Conservation (phyloP, 2,113 vertebrate species). For the Anhinga rufa region DNA sequence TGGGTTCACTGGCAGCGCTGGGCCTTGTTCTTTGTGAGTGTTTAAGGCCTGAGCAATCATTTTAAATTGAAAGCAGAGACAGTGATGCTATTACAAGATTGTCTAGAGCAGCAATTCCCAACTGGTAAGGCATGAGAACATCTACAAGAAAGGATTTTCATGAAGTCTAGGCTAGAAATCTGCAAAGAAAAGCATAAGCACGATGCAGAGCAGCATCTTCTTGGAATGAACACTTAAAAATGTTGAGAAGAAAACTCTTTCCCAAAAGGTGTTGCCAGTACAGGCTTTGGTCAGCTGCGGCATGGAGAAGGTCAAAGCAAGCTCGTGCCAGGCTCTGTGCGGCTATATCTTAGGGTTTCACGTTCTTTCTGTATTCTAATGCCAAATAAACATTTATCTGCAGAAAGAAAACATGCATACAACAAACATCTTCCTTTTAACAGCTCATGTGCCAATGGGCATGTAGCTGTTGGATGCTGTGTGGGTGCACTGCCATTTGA, state of each 20-base stretch:
- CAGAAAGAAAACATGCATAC: background rate
- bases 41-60: slow-evolving; percentile 40
- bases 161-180: background rate
- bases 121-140: slow-evolving; percentile 9
- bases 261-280: background rate
- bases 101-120: slow-evolving; percentile 28
- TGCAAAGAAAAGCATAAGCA: background rate
- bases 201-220: background rate
- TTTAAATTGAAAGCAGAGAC: slow-evolving; percentile 52
- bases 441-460: background rate
- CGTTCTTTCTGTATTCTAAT: background rate
- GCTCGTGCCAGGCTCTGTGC: background rate
- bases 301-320: background rate
- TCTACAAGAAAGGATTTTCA: background rate
- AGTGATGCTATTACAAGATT: background rate
- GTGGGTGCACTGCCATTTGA: background rate
- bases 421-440: background rate
- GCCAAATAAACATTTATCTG: background rate
- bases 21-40: slow-evolving; percentile 13
- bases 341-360: background rate
- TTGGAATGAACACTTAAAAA: background rate
- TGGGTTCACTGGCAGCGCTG: slow-evolving; percentile 5
- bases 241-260: background rate
- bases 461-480: background rate
- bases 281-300: background rate